A percentile compares a stretch with the other conserved stretches of the same genome.
These are phyloP conservation scores for Castor canadensis DNA, from an alignment of 2,113 vertebrate species.

Conservation along the genomic window DNA sequence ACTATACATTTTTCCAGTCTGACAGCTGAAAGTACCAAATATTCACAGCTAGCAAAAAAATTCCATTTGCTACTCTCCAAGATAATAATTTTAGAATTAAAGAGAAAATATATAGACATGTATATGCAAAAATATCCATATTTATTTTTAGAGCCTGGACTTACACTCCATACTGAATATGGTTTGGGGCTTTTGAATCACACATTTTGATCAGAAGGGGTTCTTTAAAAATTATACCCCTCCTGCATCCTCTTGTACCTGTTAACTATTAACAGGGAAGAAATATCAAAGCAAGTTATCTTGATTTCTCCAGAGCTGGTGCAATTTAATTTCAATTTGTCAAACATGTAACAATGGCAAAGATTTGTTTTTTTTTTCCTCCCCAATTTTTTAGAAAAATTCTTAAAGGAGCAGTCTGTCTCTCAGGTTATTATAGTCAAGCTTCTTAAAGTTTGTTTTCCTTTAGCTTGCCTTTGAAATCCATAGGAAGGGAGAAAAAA, in stretches of 20 bases:
- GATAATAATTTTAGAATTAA: constrained; percentile 62
- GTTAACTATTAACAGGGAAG: constrained; percentile 79
- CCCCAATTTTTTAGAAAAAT: constrained; percentile 90
- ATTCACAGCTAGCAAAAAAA: constrained; percentile 72
- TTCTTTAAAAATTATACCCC: constrained; percentile 59
- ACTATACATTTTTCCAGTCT: constrained; percentile 66
- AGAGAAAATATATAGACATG: constrained; percentile 55
- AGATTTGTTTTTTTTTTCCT: constrained; percentile 84
- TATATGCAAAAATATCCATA: constrained; percentile 50
- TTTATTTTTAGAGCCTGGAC: constrained; percentile 49
- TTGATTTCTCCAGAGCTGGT: constrained; percentile 80
- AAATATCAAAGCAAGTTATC: constrained; percentile 83
- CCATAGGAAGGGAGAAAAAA: constrained; percentile 35
- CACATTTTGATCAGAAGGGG: constrained; percentile 43
- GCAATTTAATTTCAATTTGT: constrained; percentile 89
- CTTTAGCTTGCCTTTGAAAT: constrained; percentile 55
- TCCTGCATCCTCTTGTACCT: constrained; percentile 49
- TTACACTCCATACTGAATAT: neutral
- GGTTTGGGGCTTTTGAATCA: constrained; percentile 43
- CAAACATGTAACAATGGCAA: constrained; percentile 77
- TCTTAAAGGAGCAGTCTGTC: constrained; percentile 85
- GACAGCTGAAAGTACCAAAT: constrained; percentile 79
- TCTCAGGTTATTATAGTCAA: constrained; percentile 78
- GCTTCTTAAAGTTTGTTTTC: constrained; percentile 69
- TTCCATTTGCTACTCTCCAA: constrained; percentile 55